Percentiles rank a stretch among this genome's conserved stretches.
Conservation (phyloP, 2,113 vertebrate genomes). For the Oncorhynchus kisutch region DNA sequence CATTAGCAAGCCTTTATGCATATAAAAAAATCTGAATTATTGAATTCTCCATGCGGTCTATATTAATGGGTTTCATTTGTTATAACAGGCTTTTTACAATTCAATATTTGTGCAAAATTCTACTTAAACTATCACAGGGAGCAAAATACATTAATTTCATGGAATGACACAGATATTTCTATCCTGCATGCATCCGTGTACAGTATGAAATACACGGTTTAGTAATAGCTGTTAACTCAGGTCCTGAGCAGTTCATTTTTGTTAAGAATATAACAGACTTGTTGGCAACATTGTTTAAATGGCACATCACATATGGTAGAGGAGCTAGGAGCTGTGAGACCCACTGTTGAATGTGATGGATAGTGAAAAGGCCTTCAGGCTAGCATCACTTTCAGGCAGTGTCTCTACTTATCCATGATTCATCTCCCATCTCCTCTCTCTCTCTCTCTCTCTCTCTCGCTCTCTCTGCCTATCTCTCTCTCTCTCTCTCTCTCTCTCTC, state of each 20-base stretch:
- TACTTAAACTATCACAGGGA: too few species aligned
- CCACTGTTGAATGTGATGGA: slow-evolving; percentile 67
- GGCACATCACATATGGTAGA: slow-evolving; percentile 48
- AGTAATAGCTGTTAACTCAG: background rate
- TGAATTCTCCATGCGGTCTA: too few species aligned
- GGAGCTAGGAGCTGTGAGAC: slow-evolving; percentile 53
- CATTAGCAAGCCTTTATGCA: too few species aligned
- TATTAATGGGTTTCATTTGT: too few species aligned
- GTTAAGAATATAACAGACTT: slow-evolving; percentile 16
- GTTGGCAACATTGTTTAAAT: slow-evolving; percentile 46
- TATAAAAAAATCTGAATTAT: too few species aligned
- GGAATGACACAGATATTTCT: too few species aligned
- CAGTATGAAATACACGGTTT: background rate
- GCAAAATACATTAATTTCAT: too few species aligned
- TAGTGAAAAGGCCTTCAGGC: slow-evolving; percentile 63
- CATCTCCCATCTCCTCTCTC: slow-evolving; percentile 16
- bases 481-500: slow-evolving; percentile 31
- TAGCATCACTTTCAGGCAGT: slow-evolving; percentile 9
- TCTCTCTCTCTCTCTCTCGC: too few species aligned
- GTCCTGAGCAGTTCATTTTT: background rate
- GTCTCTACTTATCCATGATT: slow-evolving; percentile 4
- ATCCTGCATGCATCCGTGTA: too few species aligned
- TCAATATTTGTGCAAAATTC: too few species aligned
- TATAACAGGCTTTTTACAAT: too few species aligned
- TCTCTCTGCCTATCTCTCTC: background rate